Conservation (phyloP, 2,888 invertebrate genomes). For the Pterostichus madidus region DNA sequence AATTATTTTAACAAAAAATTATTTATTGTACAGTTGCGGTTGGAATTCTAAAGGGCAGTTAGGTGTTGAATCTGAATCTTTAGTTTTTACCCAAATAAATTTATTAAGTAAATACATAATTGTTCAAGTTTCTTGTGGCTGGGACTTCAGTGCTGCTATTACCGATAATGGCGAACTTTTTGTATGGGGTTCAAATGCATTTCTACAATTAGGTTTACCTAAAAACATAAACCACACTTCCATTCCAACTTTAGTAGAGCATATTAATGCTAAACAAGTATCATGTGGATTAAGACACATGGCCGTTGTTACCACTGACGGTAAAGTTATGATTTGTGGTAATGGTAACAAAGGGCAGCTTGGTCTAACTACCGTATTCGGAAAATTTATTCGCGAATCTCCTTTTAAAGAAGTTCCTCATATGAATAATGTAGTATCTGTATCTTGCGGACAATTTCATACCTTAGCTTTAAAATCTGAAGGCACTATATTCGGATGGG, state of each 20-base stretch:
- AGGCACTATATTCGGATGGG: conserved; percentile 86
- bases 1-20: conserved; percentile 83
- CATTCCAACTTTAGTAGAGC: conserved; percentile 71
- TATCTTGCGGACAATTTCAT: conserved; percentile 91
- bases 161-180: conserved; percentile 84
- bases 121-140: conserved; percentile 86
- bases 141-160: conserved; percentile 89
- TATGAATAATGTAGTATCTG: conserved; percentile 80
- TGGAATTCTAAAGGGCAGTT: conserved; percentile 88
- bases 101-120: conserved; percentile 79
- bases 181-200: conserved; percentile 91
- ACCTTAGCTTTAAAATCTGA: conserved; percentile 81
- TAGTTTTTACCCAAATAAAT: conserved; percentile 82
- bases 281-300: conserved; percentile 86
- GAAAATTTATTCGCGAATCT: conserved; percentile 75
- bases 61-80: conserved; percentile 79
- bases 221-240: conserved; percentile 76
- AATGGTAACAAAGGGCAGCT: conserved; percentile 85
- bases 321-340: conserved; percentile 83
- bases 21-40: conserved; percentile 87
- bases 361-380: conserved; percentile 77
- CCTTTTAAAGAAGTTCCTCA: conserved; percentile 78
- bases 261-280: conserved; percentile 79
- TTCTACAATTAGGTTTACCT: conserved; percentile 86
- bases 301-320: conserved; percentile 82